Evolutionary conservation across 2,113 vertebrate species (phyloP), one percentile per base, ranked within the genome.

Genomic region (Delphinapterus leucas): DNA sequence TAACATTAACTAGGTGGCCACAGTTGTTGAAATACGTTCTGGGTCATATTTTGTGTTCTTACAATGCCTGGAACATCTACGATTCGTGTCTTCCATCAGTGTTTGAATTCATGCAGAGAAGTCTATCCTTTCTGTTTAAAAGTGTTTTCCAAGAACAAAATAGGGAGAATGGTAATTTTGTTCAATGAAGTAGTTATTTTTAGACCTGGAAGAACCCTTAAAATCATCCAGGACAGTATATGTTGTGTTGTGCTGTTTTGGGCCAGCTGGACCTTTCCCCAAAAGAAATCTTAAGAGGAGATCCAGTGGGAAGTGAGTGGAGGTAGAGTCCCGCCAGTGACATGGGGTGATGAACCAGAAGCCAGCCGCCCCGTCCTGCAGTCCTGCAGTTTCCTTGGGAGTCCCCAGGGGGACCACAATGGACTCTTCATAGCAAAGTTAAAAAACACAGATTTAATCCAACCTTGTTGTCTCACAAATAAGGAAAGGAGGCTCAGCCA

Each of bases 381-480:
- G 3, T 8, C 36, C 41, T 36, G 47, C 12, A 5, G 13, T 7
- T 15, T 47, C n/a, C 65, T 15, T 4, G 47, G 15, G 15, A 23
- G 17, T 53, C 25, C 4, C 17, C 10, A 28, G 23, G 11, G 5
- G 44, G n/a, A 47, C 9, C 3, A 12, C 8, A 53, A 18, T 21
- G 38, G 0, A 0, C 0, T 6, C n/a, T 26, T 26, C 81, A 55
- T 23, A 60, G 26, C 17, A 10, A 3, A 25, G 41, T 23, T 33
- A 11, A 20, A 93, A 61, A 36, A 26, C 83, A 26, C 1, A 8
- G 38, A 41, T 53, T 31, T 53, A 47, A 26, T 28, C 26, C 61
- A 36, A 23, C 1, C 15, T 82, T 4, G 5, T 18, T 23, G 36
- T 15, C 60, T 47, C 36, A 38, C 81, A 60, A 36, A 33, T 25